These are phyloP conservation scores for Cyaniris semiargus DNA, from an alignment of 2,888 invertebrate genomes.

Conservation along the genomic window DNA sequence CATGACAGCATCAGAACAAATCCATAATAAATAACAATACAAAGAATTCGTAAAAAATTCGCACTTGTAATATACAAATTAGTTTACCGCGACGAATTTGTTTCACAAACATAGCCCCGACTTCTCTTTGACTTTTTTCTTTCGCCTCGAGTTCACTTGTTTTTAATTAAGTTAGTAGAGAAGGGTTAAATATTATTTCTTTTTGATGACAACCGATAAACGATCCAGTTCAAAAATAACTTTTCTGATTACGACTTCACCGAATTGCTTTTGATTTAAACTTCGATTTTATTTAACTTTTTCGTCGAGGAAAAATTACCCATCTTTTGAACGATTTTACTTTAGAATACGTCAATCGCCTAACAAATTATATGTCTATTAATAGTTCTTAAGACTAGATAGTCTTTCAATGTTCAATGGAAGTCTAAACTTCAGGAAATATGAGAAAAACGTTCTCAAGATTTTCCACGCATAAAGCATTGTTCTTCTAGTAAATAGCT, in stretches of 20 bases:
- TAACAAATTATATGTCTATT: background rate
- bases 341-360: background rate
- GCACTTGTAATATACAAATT: background rate
- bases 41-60: background rate
- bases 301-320: slow-evolving; percentile 23
- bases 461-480: background rate
- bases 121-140: slow-evolving; percentile 43
- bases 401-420: background rate
- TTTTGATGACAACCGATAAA: slow-evolving; percentile 77
- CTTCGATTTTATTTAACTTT: slow-evolving; percentile 53
- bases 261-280: slow-evolving; percentile 59
- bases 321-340: background rate
- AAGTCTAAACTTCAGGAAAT: background rate
- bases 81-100: slow-evolving; percentile 11
- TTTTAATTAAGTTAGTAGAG: slow-evolving; percentile 72
- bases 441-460: background rate
- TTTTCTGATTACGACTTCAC: slow-evolving; percentile 58
- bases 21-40: background rate
- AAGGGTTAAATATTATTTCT: slow-evolving; percentile 71
- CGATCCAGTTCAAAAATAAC: slow-evolving; percentile 62
- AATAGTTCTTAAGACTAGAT: background rate
- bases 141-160: slow-evolving; percentile 49
- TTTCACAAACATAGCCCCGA: slow-evolving; percentile 26
- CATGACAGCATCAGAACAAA: background rate
- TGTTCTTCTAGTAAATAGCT: background rate